A percentile compares a stretch with the other conserved stretches of the same genome.
Conservation (phyloP, 2,888 invertebrate genomes). For the Cyrtodaria siliqua region DNA sequence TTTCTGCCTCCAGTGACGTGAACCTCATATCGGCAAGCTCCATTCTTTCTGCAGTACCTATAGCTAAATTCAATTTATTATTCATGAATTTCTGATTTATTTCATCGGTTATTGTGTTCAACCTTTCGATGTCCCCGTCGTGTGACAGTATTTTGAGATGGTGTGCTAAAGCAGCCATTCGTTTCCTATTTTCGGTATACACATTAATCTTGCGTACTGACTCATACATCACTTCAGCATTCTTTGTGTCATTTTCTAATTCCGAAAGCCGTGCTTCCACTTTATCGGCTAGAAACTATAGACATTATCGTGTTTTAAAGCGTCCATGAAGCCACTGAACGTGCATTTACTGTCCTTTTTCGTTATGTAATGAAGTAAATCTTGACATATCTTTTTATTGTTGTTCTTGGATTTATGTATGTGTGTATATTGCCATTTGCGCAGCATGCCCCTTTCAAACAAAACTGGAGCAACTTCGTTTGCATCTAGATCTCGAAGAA, state of each 20-base stretch:
- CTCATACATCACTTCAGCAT: slow-evolving; percentile 1
- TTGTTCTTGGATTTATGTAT: background rate
- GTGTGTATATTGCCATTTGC: background rate
- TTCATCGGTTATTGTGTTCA: slow-evolving; percentile 1
- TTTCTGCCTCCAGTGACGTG: slow-evolving; percentile 28
- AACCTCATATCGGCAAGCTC: slow-evolving; percentile 32
- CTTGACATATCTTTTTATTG: background rate
- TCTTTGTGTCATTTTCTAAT: background rate
- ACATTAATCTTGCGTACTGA: slow-evolving; percentile 27
- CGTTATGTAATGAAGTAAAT: slow-evolving; percentile 1
- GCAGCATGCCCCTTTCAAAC: slow-evolving; percentile 21
- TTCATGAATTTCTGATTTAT: slow-evolving; percentile 9
- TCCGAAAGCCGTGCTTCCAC: slow-evolving; percentile 5
- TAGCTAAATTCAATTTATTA: background rate
- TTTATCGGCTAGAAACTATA: slow-evolving; percentile 38
- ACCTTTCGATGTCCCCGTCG: slow-evolving; percentile 16
- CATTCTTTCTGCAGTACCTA: slow-evolving; percentile 11
- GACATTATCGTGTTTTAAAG: background rate
- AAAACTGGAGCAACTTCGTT: slow-evolving; percentile 24
- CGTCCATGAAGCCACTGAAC: slow-evolving; percentile 4
- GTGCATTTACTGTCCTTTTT: background rate
- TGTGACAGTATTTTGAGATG: slow-evolving; percentile 22
- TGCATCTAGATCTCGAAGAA: slow-evolving; percentile 25
- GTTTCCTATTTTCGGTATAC: background rate
- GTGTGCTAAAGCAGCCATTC: slow-evolving; percentile 14